Percentiles rank a stretch among this genome's conserved stretches.
Evolutionary conservation across 2,113 vertebrate genomes (phyloP).

Genomic region (Eretmochelys imbricata): DNA sequence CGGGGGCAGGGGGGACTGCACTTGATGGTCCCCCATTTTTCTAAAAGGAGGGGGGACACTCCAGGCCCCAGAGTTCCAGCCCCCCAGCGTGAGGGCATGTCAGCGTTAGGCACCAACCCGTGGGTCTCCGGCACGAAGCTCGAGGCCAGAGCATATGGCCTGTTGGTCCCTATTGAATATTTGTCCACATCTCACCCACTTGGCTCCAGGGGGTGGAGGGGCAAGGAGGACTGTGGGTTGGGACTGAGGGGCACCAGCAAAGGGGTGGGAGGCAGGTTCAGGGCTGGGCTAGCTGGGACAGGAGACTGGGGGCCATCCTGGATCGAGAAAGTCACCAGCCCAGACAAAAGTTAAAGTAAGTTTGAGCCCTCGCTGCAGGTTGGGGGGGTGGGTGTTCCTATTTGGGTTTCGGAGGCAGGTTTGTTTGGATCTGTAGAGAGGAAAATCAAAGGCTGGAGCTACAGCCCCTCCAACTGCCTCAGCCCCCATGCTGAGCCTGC

Average conservation of each 20-base stretch:
- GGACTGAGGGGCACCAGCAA: neutral
- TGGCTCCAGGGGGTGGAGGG: no score
- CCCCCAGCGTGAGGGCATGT: no score
- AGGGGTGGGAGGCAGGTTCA: no score
- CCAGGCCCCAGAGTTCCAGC: no score
- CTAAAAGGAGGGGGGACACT: no score
- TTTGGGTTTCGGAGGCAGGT: neutral
- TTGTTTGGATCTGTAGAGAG: neutral
- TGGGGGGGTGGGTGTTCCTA: neutral
- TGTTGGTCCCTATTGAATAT: neutral
- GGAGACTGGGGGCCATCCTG: neutral
- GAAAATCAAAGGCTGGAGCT: neutral
- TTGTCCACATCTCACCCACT: neutral
- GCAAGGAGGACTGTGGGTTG: no score
- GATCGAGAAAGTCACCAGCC: neutral
- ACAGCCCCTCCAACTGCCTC: neutral
- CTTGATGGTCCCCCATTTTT: no score
- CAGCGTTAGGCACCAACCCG: no score
- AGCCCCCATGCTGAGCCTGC: rapidly evolving
- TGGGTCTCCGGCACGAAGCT: no score
- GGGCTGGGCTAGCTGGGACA: neutral
- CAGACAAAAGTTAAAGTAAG: no score
- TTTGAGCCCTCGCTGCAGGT: no score
- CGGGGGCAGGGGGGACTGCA: neutral
- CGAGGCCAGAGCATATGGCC: neutral